phyloP scores from a whole-genome alignment of 1,140 invertebrate species.

The Saccostrea echinata region DNA sequence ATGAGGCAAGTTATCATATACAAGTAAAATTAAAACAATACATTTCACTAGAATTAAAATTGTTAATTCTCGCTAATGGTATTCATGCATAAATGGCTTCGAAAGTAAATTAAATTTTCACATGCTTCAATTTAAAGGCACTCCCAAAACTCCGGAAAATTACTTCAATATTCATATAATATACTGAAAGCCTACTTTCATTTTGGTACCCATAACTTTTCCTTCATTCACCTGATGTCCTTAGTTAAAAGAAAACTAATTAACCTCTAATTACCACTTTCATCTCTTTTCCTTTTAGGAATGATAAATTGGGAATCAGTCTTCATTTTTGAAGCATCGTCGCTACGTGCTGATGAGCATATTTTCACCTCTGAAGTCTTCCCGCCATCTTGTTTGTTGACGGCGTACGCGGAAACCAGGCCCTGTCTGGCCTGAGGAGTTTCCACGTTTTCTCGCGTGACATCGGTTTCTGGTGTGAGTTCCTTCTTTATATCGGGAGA shows the following conservation, averaged over 20 bases:
- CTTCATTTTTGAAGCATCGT: conserved; percentile 28
- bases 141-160: no score
- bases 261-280: conserved; percentile 19
- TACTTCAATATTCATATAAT: no score
- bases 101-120: no score
- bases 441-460: conserved; percentile 42
- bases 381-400: conserved; percentile 64
- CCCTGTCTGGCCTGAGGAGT: conserved; percentile 42
- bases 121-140: no score
- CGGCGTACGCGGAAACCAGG: conserved; percentile 40
- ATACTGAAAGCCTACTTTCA: no score
- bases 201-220: no score
- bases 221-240: no score
- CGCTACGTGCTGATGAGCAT: conserved; percentile 33
- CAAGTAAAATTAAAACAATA: no score
- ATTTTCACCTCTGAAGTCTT: conserved; percentile 49
- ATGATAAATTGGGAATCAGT: conserved; percentile 51
- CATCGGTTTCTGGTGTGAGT: neutral
- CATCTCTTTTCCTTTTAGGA: conserved; percentile 55
- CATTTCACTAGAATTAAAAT: no score
- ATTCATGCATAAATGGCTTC: no score
- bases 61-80: no score
- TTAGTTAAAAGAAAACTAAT: neutral
- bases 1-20: no score
- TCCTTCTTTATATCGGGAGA: conserved; percentile 29